Evolutionary conservation across 2,888 invertebrate genomes (phyloP).

Genomic region (Muschampia plurimacula): DNA sequence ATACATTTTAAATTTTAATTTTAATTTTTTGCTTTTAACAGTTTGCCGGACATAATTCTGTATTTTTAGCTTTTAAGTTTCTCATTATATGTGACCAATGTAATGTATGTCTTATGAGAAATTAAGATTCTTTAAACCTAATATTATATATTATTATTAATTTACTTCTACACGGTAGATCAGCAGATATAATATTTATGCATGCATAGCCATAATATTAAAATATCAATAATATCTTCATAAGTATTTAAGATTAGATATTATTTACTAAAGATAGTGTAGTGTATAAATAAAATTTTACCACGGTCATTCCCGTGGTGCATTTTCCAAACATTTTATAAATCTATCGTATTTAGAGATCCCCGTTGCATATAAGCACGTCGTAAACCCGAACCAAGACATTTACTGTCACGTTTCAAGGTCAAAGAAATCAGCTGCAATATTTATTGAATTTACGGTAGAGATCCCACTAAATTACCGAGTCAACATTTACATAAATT

Average conservation of each 20-base stretch:
- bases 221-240: too few species aligned
- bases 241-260: background rate
- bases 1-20: too few species aligned
- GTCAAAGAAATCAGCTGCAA: slow-evolving; percentile 45
- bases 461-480: slow-evolving; percentile 47
- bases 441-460: slow-evolving; percentile 44
- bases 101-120: too few species aligned
- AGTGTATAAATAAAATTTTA: slow-evolving; percentile 18
- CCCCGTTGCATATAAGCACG: slow-evolving; percentile 25
- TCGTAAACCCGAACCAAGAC: slow-evolving; percentile 21
- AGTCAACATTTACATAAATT: slow-evolving; percentile 55
- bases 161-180: too few species aligned
- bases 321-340: slow-evolving; percentile 29
- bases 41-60: too few species aligned
- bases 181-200: too few species aligned
- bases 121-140: too few species aligned
- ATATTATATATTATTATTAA: too few species aligned
- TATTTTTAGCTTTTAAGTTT: too few species aligned
- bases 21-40: too few species aligned
- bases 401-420: slow-evolving; percentile 45
- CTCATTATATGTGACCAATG: too few species aligned
- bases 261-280: background rate
- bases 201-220: too few species aligned
- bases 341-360: slow-evolving; percentile 29
- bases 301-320: slow-evolving; percentile 17